These are phyloP conservation scores for Pithys albifrons DNA, from an alignment of 2,113 vertebrate genomes.

Conservation along the genomic window DNA sequence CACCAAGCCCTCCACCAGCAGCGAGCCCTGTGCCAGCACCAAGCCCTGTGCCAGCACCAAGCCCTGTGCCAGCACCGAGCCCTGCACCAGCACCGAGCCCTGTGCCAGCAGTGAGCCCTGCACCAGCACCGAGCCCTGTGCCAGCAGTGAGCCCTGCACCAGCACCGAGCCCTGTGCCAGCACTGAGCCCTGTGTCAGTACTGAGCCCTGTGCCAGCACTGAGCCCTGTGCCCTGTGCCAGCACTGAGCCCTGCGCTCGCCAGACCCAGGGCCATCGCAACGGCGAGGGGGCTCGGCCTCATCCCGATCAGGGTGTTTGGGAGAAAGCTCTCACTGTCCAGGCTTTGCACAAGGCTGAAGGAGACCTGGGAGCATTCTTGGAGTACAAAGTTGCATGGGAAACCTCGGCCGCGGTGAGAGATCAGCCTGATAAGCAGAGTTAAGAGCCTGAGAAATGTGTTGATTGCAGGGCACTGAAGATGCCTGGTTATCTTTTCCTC, in stretches of 20 bases:
- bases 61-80: no score
- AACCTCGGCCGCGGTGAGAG: constrained; percentile 49
- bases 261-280: not conserved
- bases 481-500: constrained; percentile 53
- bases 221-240: no score
- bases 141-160: no score
- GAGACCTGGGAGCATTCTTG: constrained; percentile 67
- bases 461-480: constrained; percentile 29
- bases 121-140: no score
- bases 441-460: constrained; percentile 59
- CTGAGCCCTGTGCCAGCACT: no score
- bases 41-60: no score
- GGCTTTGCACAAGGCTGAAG: constrained; percentile 44
- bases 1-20: no score
- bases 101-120: no score
- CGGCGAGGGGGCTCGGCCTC: fast-evolving
- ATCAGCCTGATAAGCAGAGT: constrained; percentile 63
- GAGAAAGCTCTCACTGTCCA: not conserved
- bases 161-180: no score
- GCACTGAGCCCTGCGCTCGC: fast-evolving
- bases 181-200: no score
- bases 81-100: no score
- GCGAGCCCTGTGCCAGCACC: no score
- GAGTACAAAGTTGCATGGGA: constrained; percentile 78
- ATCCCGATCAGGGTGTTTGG: not conserved